Base-by-base conservation (phyloP, 92 coral and sea anemone species). In the Epizoanthus ramosus region DNA sequence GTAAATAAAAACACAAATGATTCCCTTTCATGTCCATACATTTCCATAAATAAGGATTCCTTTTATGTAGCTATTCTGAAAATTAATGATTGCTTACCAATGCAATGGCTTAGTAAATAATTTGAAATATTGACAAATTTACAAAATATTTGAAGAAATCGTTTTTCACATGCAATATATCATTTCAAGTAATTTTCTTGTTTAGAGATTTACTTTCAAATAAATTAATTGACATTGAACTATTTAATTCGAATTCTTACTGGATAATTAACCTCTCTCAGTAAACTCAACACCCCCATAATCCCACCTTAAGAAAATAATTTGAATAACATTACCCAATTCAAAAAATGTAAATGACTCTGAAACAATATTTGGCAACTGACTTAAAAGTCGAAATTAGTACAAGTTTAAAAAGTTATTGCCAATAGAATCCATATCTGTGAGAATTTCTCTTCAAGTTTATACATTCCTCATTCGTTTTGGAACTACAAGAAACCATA, bases 61-160 rank as follows among this genome's bases (percentile, higher is more conserved):
- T 47, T 45, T 41, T 45, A n/a, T 41, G 75, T 71, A 71, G 22
- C 45, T 71, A 71, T 21, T 69, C 13, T 17, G 19, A 71, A 71
- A 71, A 45, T 13, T 71, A 71, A n/a, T 21, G 14, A 23, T 33
- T 15, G 21, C 72, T 15, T 10, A 5, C 18, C 71, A 28, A 50
- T 16, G 50, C 74, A 17, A 41, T n/a, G 50, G 73, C 23, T 16
- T 33, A 68, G 53, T 53, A 68, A 68, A 31, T 15, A 37, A n/a
- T 71, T 21, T 43, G 8, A 8, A 71, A 56, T 71, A 71, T 71
- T 37, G 50, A 71, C 35, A 71, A 71, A 71, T 71, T 71, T 71
- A 71, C 75, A 71, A 71, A 71, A 71, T 43, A 71, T 71, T 41
- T 71, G 45, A 53, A 43, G 54, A n/a, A 71, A 71, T 41, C 16